Evolutionary conservation across 2,113 vertebrate genomes (phyloP).

Genomic region (Istiophorus platypterus): DNA sequence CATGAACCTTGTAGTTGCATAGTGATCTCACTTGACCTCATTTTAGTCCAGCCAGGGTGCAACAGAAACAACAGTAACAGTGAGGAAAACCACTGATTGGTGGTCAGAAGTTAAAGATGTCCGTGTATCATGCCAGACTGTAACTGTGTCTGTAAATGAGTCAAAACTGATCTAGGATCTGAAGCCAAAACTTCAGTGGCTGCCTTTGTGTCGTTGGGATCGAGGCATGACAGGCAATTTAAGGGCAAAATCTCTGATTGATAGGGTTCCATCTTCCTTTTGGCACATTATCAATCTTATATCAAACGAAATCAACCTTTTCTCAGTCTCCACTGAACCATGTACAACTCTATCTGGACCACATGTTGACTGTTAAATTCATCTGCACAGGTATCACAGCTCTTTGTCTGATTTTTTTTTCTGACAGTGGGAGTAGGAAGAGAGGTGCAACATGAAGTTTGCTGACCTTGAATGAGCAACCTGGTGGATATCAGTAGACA

Average conservation of each 20-base stretch:
- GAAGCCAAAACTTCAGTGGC: constrained; percentile 17
- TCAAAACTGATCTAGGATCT: constrained; percentile 6
- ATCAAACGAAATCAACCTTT: constrained; percentile 47
- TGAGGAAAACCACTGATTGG: constrained; percentile 8
- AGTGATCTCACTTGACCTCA: constrained; percentile 1
- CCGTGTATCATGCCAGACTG: background rate
- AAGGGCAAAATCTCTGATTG: constrained; percentile 46
- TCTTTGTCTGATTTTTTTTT: background rate
- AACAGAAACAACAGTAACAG: constrained; percentile 2
- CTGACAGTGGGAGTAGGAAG: background rate
- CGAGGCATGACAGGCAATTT: constrained; percentile 46
- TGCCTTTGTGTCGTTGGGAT: background rate
- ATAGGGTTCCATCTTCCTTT: constrained; percentile 46
- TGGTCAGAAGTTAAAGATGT: background rate
- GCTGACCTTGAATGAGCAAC: constrained; percentile 1
- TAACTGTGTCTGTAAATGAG: background rate
- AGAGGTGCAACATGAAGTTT: background rate
- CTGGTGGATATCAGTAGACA: background rate
- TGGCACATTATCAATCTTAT: constrained; percentile 63
- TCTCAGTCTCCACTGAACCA: constrained; percentile 46
- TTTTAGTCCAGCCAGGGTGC: background rate
- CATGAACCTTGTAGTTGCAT: background rate
- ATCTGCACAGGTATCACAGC: constrained; percentile 34
- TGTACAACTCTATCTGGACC: constrained; percentile 27
- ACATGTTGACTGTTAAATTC: constrained; percentile 43